Conservation (phyloP, 2,797 vertebrate species). For the Semaprochilodus insignis region DNA sequence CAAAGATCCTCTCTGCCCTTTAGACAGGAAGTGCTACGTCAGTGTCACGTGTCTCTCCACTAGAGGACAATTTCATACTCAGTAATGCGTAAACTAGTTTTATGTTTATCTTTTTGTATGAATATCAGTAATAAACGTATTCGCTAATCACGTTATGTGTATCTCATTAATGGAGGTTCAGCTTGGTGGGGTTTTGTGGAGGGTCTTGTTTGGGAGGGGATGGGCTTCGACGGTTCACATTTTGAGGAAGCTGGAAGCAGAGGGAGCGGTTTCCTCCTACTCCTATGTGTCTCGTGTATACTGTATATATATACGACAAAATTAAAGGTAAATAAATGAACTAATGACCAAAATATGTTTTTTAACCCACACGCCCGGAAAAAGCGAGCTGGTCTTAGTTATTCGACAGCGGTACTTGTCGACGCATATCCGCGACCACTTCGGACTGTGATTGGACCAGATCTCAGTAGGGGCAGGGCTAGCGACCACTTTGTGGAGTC, state of each 20-base stretch:
- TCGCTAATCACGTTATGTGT: not conserved
- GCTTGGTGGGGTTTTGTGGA: not conserved
- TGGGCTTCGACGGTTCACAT: conserved; percentile 13
- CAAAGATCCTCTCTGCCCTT: not conserved
- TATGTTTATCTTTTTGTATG: not conserved
- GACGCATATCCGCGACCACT: conserved; percentile 37
- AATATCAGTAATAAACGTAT: not conserved
- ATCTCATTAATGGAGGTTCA: not conserved
- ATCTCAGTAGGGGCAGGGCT: conserved; percentile 40
- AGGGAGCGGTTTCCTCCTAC: not conserved
- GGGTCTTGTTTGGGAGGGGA: not conserved
- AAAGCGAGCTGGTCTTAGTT: not conserved
- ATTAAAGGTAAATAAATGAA: not conserved
- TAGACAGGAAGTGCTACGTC: not conserved
- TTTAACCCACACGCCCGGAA: conserved; percentile 36
- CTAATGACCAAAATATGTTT: not conserved
- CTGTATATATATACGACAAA: not conserved
- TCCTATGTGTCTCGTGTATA: not conserved
- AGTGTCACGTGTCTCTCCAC: not conserved
- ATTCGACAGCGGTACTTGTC: conserved; percentile 40
- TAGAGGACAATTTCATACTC: conserved; percentile 19
- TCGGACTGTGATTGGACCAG: conserved; percentile 55
- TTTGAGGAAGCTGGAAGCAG: conserved; percentile 8
- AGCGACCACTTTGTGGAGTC: conserved; percentile 28
- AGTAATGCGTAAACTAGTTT: not conserved